A percentile compares a stretch with the other conserved stretches of the same genome.
phyloP scores from a whole-genome alignment of 2,113 vertebrate species.

The Pavo muticus region DNA sequence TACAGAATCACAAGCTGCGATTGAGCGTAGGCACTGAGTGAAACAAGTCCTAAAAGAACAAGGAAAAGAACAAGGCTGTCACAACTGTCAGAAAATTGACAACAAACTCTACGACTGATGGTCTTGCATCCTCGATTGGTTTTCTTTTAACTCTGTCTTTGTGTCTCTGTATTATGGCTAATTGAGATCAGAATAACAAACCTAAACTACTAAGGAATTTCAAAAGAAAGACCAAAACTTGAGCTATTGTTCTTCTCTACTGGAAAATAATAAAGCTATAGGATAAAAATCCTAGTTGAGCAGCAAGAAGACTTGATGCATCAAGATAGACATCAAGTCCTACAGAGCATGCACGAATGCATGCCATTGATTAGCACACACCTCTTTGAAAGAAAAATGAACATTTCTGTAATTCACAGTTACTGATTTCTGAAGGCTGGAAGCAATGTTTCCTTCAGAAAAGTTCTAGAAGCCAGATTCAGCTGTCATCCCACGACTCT shows the following conservation, averaged over 20 bases:
- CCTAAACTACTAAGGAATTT: background rate
- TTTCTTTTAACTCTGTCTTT: background rate
- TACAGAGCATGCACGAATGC: background rate
- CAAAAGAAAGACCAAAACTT: background rate
- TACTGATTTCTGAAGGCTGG: background rate
- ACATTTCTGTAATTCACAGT: background rate
- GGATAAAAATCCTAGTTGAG: background rate
- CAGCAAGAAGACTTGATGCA: background rate
- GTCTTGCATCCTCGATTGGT: background rate
- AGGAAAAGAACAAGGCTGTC: background rate
- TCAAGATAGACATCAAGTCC: background rate
- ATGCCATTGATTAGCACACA: conserved; percentile 13
- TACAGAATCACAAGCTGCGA: background rate
- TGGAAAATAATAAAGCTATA: background rate
- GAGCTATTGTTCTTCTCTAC: background rate
- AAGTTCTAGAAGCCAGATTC: background rate
- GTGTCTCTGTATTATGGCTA: background rate
- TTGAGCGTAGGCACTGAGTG: background rate
- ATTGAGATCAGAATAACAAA: background rate
- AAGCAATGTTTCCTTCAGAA: background rate
- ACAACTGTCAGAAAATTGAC: background rate
- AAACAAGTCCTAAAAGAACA: background rate
- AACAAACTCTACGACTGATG: background rate
- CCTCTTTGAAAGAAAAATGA: background rate
- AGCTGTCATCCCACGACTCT: background rate